Evolutionary conservation across 2,113 vertebrate species (phyloP).

Genomic region (Numida meleagris): DNA sequence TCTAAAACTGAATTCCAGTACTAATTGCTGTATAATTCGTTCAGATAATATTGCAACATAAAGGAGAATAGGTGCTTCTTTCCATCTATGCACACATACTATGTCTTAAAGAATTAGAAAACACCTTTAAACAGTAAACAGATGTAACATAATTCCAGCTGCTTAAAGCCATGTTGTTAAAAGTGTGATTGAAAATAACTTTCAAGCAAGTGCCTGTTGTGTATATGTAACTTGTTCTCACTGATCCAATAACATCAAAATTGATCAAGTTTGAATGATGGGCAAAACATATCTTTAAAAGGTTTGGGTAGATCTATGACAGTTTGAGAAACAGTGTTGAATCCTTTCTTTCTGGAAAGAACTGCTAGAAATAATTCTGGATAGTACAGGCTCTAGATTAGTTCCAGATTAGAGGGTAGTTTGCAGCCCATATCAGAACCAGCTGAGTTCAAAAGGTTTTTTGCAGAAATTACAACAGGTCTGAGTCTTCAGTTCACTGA

Average conservation of each 20-base stretch:
- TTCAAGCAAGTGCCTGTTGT: neutral
- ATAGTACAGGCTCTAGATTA: neutral
- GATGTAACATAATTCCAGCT: neutral
- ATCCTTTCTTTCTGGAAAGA: neutral
- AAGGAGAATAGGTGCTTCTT: neutral
- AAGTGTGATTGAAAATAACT: neutral
- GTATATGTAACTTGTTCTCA: neutral
- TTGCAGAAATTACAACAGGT: neutral
- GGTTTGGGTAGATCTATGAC: neutral
- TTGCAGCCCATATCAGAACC: neutral
- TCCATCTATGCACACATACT: neutral
- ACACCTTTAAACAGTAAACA: neutral
- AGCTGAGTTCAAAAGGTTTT: neutral
- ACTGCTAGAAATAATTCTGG: neutral
- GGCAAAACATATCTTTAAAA: neutral
- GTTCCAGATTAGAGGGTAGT: neutral
- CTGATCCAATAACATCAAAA: neutral
- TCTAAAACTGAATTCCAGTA: neutral
- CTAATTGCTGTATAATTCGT: neutral
- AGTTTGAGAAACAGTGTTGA: neutral
- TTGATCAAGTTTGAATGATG: neutral
- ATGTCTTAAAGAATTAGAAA: neutral
- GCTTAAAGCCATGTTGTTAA: neutral
- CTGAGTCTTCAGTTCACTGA: neutral
- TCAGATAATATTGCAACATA: neutral